Evolutionary conservation across 2,888 invertebrate species (phyloP).

Genomic region (Bedellia somnulentella): DNA sequence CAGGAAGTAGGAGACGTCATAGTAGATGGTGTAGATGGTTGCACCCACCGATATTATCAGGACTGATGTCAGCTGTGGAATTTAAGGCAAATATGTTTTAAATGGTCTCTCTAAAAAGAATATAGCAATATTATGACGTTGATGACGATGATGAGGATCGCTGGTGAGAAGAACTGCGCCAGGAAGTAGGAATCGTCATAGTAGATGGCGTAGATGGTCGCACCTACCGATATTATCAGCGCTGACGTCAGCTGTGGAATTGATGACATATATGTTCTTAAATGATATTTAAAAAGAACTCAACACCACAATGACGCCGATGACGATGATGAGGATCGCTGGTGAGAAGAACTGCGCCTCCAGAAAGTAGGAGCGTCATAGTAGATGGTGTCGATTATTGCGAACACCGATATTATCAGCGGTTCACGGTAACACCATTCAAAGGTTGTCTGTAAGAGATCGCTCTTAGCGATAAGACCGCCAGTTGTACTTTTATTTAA

Average conservation of each 20-base stretch:
- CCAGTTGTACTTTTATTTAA: no score
- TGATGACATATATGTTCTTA: no score
- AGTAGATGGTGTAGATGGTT: slow-evolving; percentile 70
- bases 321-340: slow-evolving; percentile 79
- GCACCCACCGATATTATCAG: slow-evolving; percentile 73
- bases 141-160: slow-evolving; percentile 79
- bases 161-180: slow-evolving; percentile 76
- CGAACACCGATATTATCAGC: slow-evolving; percentile 71
- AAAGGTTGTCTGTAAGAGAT: no score
- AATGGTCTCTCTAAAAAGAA: no score
- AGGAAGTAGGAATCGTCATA: slow-evolving; percentile 77
- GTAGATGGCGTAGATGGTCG: slow-evolving; percentile 53
- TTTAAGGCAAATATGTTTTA: slow-evolving; percentile 8
- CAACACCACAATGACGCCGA: slow-evolving; percentile 82
- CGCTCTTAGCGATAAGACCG: no score
- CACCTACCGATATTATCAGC: slow-evolving; percentile 38
- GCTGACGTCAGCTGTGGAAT: slow-evolving; percentile 77
- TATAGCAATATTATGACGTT: slow-evolving; percentile 83
- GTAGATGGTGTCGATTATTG: slow-evolving; percentile 70
- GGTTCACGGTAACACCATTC: no score
- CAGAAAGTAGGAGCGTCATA: slow-evolving; percentile 75
- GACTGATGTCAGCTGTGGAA: slow-evolving; percentile 69
- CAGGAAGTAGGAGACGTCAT: slow-evolving; percentile 76
- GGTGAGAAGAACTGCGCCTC: slow-evolving; percentile 78
- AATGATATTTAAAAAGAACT: no score